Conservation (phyloP, 2,888 invertebrate genomes). For the Andrena praecox region DNA sequence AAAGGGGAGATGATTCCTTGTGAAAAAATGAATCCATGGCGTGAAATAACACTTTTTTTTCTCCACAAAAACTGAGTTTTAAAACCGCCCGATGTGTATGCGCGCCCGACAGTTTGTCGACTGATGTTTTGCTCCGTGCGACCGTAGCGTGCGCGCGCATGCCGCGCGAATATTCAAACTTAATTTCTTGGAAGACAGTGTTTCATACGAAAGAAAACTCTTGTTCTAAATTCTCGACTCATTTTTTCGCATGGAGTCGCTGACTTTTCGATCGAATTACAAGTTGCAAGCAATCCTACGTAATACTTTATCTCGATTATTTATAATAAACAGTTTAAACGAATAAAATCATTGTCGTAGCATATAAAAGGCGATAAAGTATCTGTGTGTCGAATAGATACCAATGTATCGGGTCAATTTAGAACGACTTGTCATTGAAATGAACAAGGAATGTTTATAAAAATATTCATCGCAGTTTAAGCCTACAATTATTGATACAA, state of each 20-base stretch:
- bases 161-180: not conserved
- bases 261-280: not conserved
- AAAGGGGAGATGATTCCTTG: not conserved
- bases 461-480: constrained; percentile 26
- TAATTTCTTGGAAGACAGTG: not conserved
- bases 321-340: constrained; percentile 7
- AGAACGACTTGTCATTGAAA: constrained; percentile 23
- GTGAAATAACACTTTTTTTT: not conserved
- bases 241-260: not conserved
- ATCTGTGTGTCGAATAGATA: constrained; percentile 26
- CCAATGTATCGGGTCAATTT: constrained; percentile 35
- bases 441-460: constrained; percentile 20
- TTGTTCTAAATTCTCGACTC: not conserved
- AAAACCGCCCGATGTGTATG: not conserved
- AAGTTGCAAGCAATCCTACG: not conserved
- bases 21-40: not conserved
- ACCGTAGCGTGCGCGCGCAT: not conserved
- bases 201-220: not conserved
- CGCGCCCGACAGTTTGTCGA: not conserved
- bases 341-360: constrained; percentile 28
- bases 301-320: constrained; percentile 12
- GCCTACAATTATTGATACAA: constrained; percentile 28
- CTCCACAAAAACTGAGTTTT: not conserved
- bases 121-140: not conserved
- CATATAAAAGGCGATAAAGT: constrained; percentile 6